A percentile compares a stretch with the other conserved stretches of the same genome.
phyloP scores from a whole-genome alignment of 64 coral and sea anemone species.

The Montipora foliosa region DNA sequence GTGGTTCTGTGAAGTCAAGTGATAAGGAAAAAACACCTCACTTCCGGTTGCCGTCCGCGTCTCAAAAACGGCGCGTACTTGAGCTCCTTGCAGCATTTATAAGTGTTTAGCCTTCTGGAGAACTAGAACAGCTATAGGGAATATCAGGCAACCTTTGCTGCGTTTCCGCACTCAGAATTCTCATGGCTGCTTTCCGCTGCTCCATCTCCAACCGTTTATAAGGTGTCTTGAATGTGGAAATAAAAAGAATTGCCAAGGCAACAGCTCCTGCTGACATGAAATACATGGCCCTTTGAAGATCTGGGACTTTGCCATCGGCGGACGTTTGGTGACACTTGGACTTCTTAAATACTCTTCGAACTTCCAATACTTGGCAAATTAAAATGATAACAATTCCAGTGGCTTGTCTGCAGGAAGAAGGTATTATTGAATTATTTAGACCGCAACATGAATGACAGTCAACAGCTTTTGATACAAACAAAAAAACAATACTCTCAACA shows the following conservation, averaged over 20 bases:
- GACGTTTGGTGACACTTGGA: constrained; percentile 18
- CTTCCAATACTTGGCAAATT: constrained; percentile 47
- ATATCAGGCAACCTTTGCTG: not conserved
- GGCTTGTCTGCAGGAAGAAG: constrained; percentile 31
- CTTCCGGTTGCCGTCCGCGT: no score
- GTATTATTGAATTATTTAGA: not conserved
- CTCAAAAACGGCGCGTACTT: no score
- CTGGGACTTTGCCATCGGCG: constrained; percentile 35
- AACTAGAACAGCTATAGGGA: not conserved
- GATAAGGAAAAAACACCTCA: no score
- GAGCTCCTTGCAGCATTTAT: no score
- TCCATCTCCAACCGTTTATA: constrained; percentile 67
- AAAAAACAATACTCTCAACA: not conserved
- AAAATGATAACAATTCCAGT: constrained; percentile 64
- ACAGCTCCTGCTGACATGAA: constrained; percentile 59
- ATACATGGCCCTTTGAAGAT: constrained; percentile 55
- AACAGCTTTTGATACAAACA: no score
- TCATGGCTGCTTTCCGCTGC: not conserved
- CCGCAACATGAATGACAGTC: not conserved
- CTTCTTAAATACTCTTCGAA: not conserved
- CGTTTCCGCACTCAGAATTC: not conserved
- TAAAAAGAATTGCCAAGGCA: constrained; percentile 58
- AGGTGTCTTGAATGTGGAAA: constrained; percentile 45
- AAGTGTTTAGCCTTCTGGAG: not conserved
- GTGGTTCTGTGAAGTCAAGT: no score